phyloP scores from a whole-genome alignment of 2,113 vertebrate species.

The Petrocephalus microphthalmus region DNA sequence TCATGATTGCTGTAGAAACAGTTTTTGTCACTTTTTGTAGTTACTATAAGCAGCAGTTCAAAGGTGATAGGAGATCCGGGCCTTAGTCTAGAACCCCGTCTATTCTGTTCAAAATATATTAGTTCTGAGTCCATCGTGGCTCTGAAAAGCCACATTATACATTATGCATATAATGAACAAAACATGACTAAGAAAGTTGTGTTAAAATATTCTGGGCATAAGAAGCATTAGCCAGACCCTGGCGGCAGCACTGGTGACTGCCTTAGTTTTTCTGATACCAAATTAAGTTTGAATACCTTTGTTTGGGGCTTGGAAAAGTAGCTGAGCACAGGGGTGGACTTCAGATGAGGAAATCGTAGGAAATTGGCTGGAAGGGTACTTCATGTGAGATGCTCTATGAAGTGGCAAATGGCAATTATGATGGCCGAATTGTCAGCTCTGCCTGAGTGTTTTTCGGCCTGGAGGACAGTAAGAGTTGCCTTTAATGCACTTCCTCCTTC shows the following conservation, averaged over 20 bases:
- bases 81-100: neutral
- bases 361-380: neutral
- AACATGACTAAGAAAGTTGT: neutral
- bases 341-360: neutral
- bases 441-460: neutral
- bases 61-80: neutral
- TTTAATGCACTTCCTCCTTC: neutral
- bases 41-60: neutral
- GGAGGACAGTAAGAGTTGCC: neutral
- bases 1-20: neutral
- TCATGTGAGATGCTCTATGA: neutral
- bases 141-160: neutral
- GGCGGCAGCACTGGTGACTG: neutral
- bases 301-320: neutral
- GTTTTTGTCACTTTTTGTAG: neutral
- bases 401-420: neutral
- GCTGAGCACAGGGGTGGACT: neutral
- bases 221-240: neutral
- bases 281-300: neutral
- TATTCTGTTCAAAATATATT: neutral
- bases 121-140: neutral
- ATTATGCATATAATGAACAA: neutral
- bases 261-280: neutral
- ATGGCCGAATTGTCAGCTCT: neutral
- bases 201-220: neutral